A percentile compares a stretch with the other conserved stretches of the same genome.
Conservation (phyloP, 2,113 vertebrate genomes). For the Barbus barbus region DNA sequence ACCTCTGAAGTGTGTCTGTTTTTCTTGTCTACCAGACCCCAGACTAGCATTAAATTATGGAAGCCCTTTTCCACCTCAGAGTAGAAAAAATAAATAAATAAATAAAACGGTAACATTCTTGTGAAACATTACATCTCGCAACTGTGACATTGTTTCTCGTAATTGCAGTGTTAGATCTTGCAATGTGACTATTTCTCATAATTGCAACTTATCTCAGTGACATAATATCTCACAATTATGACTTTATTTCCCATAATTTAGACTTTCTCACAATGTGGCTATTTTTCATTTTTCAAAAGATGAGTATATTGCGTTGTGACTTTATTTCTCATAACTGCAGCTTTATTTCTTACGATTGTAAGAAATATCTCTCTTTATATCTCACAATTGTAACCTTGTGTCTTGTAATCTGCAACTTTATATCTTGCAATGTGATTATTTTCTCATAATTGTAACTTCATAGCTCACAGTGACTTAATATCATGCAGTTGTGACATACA, state of each 20-base stretch:
- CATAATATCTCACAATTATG: neutral
- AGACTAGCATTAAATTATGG: neutral
- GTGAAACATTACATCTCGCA: neutral
- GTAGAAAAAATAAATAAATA: neutral
- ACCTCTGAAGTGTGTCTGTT: slow-evolving; percentile 49
- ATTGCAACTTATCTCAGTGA: neutral
- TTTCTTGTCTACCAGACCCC: slow-evolving; percentile 34
- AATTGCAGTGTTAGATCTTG: too few relatives aligned
- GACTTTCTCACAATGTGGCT: neutral
- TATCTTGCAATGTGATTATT: neutral
- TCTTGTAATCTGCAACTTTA: neutral
- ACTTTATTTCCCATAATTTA: neutral
- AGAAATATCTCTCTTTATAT: too few relatives aligned
- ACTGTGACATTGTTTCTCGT: neutral
- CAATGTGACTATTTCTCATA: neutral
- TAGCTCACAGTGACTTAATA: neutral
- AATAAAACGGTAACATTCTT: neutral
- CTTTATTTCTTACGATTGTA: neutral
- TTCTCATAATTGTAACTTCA: neutral
- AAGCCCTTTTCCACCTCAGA: neutral
- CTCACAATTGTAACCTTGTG: too few relatives aligned
- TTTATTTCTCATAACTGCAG: neutral
- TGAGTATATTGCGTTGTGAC: neutral
- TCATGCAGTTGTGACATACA: neutral
- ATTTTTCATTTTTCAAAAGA: neutral